These are phyloP conservation scores for Pygoscelis antarcticus DNA, from an alignment of 2,113 vertebrate genomes.

Conservation along the genomic window DNA sequence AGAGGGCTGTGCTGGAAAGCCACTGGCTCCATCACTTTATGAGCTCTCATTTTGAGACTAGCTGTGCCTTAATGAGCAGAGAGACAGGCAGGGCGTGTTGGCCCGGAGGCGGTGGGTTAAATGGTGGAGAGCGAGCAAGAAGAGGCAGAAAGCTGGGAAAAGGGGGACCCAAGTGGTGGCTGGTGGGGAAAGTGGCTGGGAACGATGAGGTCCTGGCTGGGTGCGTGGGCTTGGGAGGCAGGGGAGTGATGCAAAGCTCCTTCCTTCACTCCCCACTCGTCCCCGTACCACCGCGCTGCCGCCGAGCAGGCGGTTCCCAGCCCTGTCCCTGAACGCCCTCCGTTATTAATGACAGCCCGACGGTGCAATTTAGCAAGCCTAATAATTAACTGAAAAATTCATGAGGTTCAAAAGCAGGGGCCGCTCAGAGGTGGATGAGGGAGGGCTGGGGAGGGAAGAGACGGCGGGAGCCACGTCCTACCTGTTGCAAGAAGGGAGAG, in stretches of 20 bases:
- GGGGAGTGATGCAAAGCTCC: background rate
- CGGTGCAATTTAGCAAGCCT: background rate
- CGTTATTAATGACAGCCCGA: fast-evolving
- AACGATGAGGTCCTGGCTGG: background rate
- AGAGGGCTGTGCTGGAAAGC: background rate
- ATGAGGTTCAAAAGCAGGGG: background rate
- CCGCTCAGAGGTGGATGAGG: background rate
- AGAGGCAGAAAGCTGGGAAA: background rate
- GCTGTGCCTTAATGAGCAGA: background rate
- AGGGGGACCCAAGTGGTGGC: background rate
- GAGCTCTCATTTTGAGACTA: background rate
- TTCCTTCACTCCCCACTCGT: background rate
- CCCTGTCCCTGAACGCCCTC: background rate
- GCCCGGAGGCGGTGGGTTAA: fast-evolving
- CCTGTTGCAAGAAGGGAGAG: background rate
- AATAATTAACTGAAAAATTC: background rate
- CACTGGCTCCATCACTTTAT: background rate
- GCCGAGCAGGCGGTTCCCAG: background rate
- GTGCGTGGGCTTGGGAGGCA: background rate
- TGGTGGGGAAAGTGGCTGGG: background rate
- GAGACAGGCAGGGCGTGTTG: background rate
- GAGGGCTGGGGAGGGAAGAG: background rate
- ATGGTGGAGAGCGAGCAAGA: background rate
- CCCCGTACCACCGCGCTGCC: fast-evolving
- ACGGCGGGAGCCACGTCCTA: fast-evolving